phyloP scores from a whole-genome alignment of 2,888 invertebrate genomes.

The Eretmocerus hayati region DNA sequence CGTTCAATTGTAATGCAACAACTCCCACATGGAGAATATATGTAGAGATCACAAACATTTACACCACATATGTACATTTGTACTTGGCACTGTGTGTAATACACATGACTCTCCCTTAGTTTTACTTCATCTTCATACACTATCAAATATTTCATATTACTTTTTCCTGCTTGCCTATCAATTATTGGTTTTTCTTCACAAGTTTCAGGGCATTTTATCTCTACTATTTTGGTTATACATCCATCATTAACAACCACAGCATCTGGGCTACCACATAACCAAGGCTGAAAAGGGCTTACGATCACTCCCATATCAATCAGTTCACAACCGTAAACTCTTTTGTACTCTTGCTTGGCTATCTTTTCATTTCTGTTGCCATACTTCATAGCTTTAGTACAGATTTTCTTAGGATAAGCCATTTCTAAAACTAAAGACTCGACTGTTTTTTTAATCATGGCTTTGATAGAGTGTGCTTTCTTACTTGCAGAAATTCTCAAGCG shows the following conservation, averaged over 20 bases:
- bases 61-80: background rate
- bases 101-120: background rate
- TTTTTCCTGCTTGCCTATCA: background rate
- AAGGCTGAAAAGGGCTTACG: conserved; percentile 16
- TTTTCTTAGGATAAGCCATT: conserved; percentile 4
- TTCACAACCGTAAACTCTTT: conserved; percentile 1
- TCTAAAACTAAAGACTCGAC: conserved; percentile 6
- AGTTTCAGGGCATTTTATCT: conserved; percentile 23
- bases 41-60: background rate
- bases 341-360: conserved; percentile 13
- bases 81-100: background rate
- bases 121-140: background rate
- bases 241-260: conserved; percentile 22
- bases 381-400: background rate
- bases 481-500: conserved; percentile 13
- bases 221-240: conserved; percentile 16
- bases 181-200: conserved; percentile 9
- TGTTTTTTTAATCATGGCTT: conserved; percentile 7
- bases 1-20: background rate
- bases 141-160: background rate
- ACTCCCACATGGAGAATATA: background rate
- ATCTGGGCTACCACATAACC: conserved; percentile 22
- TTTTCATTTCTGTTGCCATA: conserved; percentile 19
- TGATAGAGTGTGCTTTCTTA: conserved; percentile 17
- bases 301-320: conserved; percentile 2